Evolutionary conservation across 1,140 invertebrate genomes (phyloP).

Genomic region (Penaeus vannamei): DNA sequence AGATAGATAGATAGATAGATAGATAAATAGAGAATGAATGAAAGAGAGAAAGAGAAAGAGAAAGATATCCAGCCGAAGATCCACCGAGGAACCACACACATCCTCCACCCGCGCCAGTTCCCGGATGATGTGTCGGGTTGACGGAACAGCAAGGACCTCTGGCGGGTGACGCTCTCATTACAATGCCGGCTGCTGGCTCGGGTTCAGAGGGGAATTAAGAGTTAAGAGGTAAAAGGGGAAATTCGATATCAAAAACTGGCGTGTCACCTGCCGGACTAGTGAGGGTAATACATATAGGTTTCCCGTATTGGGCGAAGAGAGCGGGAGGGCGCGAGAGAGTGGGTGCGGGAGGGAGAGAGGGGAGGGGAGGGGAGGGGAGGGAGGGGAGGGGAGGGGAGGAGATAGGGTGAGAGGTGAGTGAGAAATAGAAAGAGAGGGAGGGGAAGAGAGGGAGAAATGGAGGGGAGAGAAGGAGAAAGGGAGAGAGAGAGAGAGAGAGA

Average conservation of each 20-base stretch:
- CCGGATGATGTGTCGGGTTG: background rate
- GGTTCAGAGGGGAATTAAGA: no score
- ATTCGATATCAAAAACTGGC: background rate
- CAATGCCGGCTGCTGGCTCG: no score
- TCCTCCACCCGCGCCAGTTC: no score
- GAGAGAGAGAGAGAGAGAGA: background rate
- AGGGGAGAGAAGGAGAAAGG: background rate
- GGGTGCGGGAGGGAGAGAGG: background rate
- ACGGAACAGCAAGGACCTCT: conserved; percentile 13
- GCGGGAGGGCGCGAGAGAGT: background rate
- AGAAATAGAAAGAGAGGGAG: no score
- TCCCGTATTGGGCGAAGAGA: background rate
- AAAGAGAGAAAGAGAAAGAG: no score
- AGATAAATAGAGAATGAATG: no score
- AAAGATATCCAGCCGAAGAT: no score
- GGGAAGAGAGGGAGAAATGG: background rate
- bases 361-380: background rate
- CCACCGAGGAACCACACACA: no score
- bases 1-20: no score
- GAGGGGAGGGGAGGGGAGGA: background rate
- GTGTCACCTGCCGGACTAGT: no score
- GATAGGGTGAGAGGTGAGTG: no score
- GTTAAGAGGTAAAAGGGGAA: conserved; percentile 1
- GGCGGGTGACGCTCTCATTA: background rate
- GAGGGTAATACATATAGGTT: background rate